These are phyloP conservation scores for Temnothorax ravouxi DNA, from an alignment of 2,888 invertebrate species.

Conservation along the genomic window DNA sequence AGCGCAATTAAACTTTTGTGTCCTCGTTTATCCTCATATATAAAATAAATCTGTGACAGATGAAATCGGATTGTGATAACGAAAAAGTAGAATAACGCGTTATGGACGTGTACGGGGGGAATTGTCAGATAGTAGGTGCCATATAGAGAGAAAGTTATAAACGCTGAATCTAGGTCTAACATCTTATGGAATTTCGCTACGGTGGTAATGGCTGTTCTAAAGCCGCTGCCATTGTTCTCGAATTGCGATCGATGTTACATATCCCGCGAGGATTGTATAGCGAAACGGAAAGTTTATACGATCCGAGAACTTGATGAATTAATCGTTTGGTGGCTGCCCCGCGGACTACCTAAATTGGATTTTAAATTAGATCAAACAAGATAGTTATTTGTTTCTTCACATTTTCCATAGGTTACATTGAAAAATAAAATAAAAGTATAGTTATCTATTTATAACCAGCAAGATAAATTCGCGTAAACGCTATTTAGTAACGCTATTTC, in stretches of 20 bases:
- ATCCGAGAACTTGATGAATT: constrained; percentile 44
- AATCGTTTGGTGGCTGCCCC: constrained; percentile 29
- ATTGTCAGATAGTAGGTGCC: constrained; percentile 29
- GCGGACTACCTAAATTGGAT: constrained; percentile 39
- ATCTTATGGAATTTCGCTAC: constrained; percentile 52
- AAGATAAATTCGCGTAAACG: neutral
- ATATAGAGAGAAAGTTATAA: constrained; percentile 47
- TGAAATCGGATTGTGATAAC: constrained; percentile 13
- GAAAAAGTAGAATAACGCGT: neutral
- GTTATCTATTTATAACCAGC: neutral
- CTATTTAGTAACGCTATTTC: neutral
- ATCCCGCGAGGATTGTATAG: constrained; percentile 53
- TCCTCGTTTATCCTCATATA: neutral
- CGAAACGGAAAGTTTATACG: constrained; percentile 51
- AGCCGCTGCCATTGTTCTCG: constrained; percentile 43
- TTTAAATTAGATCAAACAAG: constrained; percentile 45
- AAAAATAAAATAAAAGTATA: neutral
- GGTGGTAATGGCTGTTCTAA: constrained; percentile 50
- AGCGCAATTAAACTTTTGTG: constrained; percentile 6
- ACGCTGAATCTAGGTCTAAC: constrained; percentile 40
- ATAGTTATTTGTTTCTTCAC: constrained; percentile 30
- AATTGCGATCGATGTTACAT: constrained; percentile 55
- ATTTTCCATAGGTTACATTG: constrained; percentile 3
- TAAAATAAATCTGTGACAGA: constrained; percentile 26
- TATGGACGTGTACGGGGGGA: neutral